These are phyloP conservation scores for Hirudinaria manillensis DNA, from an alignment of 2,888 invertebrate species.

Conservation along the genomic window DNA sequence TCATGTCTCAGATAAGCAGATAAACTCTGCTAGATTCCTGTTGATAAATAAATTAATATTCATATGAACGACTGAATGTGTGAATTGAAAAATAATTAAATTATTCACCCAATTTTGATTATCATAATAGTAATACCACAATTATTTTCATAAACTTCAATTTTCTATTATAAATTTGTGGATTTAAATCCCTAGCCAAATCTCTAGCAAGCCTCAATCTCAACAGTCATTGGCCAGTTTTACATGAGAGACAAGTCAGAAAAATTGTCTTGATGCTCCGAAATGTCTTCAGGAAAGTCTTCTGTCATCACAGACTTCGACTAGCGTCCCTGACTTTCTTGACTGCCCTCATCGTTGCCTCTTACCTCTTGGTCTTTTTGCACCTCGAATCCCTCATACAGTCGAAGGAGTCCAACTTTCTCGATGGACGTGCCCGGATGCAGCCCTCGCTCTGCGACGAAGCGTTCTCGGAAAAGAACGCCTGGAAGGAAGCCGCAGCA, in stretches of 20 bases:
- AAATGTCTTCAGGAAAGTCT: neutral
- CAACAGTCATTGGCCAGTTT: neutral
- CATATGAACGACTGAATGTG: no score
- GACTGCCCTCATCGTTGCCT: neutral
- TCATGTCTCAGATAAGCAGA: no score
- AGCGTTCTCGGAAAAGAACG: neutral
- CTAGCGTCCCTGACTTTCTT: neutral
- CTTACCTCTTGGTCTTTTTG: constrained; percentile 10
- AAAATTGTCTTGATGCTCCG: constrained; percentile 8
- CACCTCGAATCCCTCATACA: constrained; percentile 12
- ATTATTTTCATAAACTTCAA: no score
- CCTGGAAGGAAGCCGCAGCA: constrained; percentile 6
- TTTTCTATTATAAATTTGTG: no score
- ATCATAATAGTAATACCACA: no score
- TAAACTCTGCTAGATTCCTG: no score
- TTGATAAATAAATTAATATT: no score
- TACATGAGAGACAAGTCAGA: neutral
- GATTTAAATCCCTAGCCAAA: no score
- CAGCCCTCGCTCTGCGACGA: neutral
- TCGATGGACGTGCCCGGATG: neutral
- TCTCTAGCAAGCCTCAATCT: neutral
- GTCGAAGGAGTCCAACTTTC: neutral
- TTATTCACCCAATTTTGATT: no score
- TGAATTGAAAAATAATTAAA: no score
- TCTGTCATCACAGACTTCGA: neutral